Base-by-base conservation (phyloP, 2,797 vertebrate genomes). In the Hipposideros larvatus region DNA sequence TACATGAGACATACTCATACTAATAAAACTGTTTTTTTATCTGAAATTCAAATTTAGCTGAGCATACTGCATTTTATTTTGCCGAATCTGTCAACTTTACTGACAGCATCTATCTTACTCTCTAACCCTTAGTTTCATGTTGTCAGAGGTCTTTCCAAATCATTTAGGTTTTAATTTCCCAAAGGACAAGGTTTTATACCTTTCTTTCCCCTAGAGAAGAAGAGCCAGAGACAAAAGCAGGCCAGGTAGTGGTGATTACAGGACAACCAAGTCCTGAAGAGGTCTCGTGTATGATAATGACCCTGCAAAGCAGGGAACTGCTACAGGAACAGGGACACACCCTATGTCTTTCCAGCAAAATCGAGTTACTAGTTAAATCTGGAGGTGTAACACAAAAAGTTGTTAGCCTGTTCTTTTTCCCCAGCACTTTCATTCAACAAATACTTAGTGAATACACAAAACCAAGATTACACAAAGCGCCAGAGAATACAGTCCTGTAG, bases 11-110 rank as follows among this genome's bases (percentile, higher is more conserved):
- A 71, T 51, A 26, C 2, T 34, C 13, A 26, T 24, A 57, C 4
- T 26, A 75, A 85, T 59, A 31, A 65, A 75, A 34, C 3, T 16
- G 11, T 61, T 28, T 70, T 41, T 73, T 89, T 41, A 70, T 46
- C 46, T 78, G 48, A 92, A 83, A 78, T 87, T 87, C 71, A 48
- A 61, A 87, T 21, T n/a, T 53, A 87, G n/a, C 19, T 11, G 10
- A 8, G 22, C 11, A 46, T 11, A 46, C 16, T 80, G 3, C 16
- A 26, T 65, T 74, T 83, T 28, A 71, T 88, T 73, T n/a, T 59
- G 28, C 19, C 26, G 28, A 84, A 61, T 79, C 41, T 87, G 26
- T 41, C 79, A 85, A 5, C 1, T 2, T 26, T 71, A 5, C 18
- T 34, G 22, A 46, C 1, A 21, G 21, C n/a, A 66, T 51, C 19